Evolutionary conservation across 2,113 vertebrate genomes (phyloP), one percentile per base, ranked within the genome.

Genomic region (Hemicordylus capensis): DNA sequence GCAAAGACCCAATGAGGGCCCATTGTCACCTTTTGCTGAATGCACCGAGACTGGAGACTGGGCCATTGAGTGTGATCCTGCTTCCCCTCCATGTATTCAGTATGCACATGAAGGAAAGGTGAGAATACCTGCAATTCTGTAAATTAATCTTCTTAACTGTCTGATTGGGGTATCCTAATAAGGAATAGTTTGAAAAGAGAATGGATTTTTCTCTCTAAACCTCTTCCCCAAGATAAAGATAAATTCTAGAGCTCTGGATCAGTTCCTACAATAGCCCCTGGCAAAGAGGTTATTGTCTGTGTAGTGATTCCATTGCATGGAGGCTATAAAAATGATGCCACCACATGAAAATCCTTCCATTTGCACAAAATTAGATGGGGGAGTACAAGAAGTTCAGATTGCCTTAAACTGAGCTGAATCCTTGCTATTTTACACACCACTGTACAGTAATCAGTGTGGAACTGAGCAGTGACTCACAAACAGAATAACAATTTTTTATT

Each of bases 341-440:
- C 34, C 5, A 4, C 88, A 84, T 85, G 10, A 1, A 0, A 4
- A 31, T 7, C 28, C 31, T 46, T 87, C 74, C 17, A 8, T 80
- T n/a, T 58, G 70, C 22, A 42, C 1, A 88, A 80, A 82, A 28
- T 10, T 37, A 84, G 11, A 51, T 56, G 28, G 3, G 51, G 4
- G 42, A 86, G 24, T 84, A 85, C 78, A 84, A 79, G 70, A 84
- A 89, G 87, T 61, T 26, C n/a, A 89, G 2, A 8, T 87, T 82
- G 9, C 39, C 86, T 85, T 84, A 74, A 83, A 76, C 70, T 70
- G 81, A 87, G 73, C 2, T 17, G 34, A 85, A 64, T 87, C 51
- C n/a, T 89, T 61, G 44, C 22, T 66, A 6, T 74, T 91, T 92
- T 84, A 66, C 12, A 58, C 8, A 39, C 1, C 44, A 4, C 17